Conservation (phyloP, 2,113 vertebrate genomes). For the Henicopernis longicauda region DNA sequence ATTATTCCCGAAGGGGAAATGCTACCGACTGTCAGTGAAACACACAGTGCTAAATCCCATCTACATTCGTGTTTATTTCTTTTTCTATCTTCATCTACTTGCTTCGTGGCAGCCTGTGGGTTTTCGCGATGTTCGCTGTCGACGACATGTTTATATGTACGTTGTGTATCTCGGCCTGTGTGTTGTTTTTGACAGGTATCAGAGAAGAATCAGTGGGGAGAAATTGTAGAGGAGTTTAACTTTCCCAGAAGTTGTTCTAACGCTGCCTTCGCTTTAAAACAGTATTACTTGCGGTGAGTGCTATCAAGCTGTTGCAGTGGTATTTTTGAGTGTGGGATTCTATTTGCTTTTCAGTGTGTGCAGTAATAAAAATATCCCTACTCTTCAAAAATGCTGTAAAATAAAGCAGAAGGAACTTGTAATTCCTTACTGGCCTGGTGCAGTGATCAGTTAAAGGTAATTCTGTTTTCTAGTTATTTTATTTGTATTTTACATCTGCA, state of each 20-base stretch:
- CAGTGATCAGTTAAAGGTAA: conserved; percentile 8
- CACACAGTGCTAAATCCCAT: background rate
- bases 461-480: conserved; percentile 15
- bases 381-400: conserved; percentile 9
- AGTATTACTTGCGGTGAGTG: conserved; percentile 99
- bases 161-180: conserved; percentile 67
- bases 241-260: conserved; percentile 98
- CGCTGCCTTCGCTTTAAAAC: conserved; percentile 99
- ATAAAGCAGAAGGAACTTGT: background rate
- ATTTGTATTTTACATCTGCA: conserved; percentile 53
- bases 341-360: conserved; percentile 5
- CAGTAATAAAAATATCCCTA: conserved; percentile 8
- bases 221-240: conserved; percentile 97
- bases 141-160: conserved; percentile 41
- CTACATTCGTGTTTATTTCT: background rate
- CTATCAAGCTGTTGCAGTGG: conserved; percentile 61
- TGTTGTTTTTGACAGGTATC: conserved; percentile 87
- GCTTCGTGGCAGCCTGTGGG: conserved; percentile 43
- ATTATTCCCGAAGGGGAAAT: background rate
- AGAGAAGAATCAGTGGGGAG: conserved; percentile 98
- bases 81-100: conserved; percentile 40
- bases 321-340: conserved; percentile 48
- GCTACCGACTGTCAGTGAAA: conserved; percentile 12
- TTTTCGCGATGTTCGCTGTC: conserved; percentile 46
- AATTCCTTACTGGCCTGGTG: background rate